Base-by-base conservation (phyloP, 2,113 vertebrate genomes). In the Scomber colias region DNA sequence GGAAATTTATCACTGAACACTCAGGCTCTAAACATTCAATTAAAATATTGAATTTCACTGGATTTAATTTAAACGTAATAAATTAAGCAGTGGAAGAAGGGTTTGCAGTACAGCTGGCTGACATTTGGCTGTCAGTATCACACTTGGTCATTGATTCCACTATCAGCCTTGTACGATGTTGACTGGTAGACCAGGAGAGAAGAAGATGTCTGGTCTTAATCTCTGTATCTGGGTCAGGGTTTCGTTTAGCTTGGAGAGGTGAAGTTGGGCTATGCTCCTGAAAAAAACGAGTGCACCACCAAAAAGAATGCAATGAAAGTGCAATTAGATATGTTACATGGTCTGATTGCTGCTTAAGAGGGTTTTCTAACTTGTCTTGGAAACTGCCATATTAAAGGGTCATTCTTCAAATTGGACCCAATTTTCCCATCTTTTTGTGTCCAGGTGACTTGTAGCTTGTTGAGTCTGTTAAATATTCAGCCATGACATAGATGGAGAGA, bases 11-110 rank as follows among this genome's bases (percentile, higher is more conserved):
- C 96, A 96, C 96, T 97, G 15, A 97, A 94, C 96, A 95, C 95
- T 96, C 95, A 94, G 95, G 95, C 96, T 96, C 96, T 97, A 97
- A 98, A 97, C 97, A 97, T 97, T 97, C 96, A 98, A 96, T 97
- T 97, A 97, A 97, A 97, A 96, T 97, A 97, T 98, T 97, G 96
- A 95, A 96, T 97, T 98, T 96, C 96, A 91, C 93, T 91, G 95
- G 96, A 97, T 98, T 97, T 97, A 97, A 99, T 99, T 95, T 97
- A 96, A 97, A 96, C 88, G 94, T 95, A 96, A 97, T 98, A 98
- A 98, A 98, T 97, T 97, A 97, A 94, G 95, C 95, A 95, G 95
- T 93, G 95, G 96, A 94, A 95, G 95, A 64, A 40, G 50, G 95
- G 94, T 92, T 93, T 94, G 94, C 93, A 94, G 92, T 92, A 92